phyloP scores from a whole-genome alignment of 2,888 invertebrate species.

The Bombyx huttoni region DNA sequence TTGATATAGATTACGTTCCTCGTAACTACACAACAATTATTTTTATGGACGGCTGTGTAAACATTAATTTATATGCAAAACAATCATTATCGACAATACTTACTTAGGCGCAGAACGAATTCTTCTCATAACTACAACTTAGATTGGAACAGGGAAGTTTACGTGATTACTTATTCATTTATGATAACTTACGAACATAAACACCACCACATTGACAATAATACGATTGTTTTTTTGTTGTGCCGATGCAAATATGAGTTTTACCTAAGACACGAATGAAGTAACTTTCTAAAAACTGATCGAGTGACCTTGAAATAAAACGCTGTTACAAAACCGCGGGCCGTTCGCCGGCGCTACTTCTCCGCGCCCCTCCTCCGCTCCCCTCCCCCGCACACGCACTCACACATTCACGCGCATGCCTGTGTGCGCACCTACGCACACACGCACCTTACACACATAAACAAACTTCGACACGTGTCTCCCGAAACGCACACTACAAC shows the following conservation, averaged over 20 bases:
- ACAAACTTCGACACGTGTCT: conserved; percentile 12
- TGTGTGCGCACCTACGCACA: conserved; percentile 29
- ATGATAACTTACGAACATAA: too few species aligned
- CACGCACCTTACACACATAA: conserved; percentile 8
- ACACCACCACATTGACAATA: conserved; percentile 1
- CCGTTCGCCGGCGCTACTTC: conserved; percentile 55
- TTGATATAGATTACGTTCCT: not conserved
- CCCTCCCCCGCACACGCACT: conserved; percentile 45
- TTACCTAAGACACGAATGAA: conserved; percentile 52
- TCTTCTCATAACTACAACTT: too few species aligned
- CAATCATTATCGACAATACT: conserved; percentile 20
- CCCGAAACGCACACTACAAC: too few species aligned
- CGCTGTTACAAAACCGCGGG: conserved; percentile 68
- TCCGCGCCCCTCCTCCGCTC: conserved; percentile 27
- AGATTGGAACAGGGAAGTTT: too few species aligned
- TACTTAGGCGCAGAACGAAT: not conserved
- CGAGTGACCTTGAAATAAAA: conserved; percentile 71
- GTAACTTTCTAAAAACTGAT: conserved; percentile 72
- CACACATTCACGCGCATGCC: conserved; percentile 26
- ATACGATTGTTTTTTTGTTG: conserved; percentile 5
- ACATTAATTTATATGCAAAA: conserved; percentile 24
- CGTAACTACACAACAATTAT: conserved; percentile 1
- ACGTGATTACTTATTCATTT: too few species aligned
- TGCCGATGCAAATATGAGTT: conserved; percentile 28
- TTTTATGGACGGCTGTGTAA: conserved; percentile 6